These are phyloP conservation scores for Isurus oxyrinchus DNA, from an alignment of 2,113 vertebrate species.

Conservation along the genomic window DNA sequence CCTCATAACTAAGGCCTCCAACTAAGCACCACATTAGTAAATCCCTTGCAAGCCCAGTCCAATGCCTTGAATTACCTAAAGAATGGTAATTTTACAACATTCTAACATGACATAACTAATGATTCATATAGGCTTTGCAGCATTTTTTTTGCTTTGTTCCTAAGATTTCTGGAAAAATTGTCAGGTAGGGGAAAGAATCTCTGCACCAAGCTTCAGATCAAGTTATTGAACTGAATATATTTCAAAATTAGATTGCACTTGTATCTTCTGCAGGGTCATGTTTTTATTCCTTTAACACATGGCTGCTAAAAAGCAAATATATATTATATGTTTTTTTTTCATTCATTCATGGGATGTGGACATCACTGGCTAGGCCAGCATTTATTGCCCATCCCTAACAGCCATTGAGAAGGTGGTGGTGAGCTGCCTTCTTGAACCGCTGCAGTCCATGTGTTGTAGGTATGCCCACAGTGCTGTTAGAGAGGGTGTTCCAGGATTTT, in stretches of 20 bases:
- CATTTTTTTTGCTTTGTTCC: not conserved
- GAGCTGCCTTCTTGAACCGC: too few species aligned
- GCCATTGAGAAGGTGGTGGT: too few species aligned
- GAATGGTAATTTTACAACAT: not conserved
- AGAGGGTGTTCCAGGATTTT: too few species aligned
- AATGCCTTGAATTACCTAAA: not conserved
- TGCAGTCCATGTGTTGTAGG: too few species aligned
- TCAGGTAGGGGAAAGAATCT: not conserved
- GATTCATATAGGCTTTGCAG: not conserved
- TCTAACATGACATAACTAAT: not conserved
- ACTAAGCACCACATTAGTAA: not conserved
- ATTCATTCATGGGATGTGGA: too few species aligned
- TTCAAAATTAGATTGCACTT: not conserved
- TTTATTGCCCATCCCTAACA: too few species aligned
- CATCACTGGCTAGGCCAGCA: too few species aligned
- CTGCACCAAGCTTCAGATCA: not conserved
- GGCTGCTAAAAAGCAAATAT: not conserved
- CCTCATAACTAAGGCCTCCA: too few species aligned
- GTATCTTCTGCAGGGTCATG: not conserved
- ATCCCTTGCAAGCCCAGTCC: not conserved
- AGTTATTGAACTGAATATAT: not conserved
- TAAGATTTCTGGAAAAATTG: not conserved
- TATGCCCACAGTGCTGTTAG: too few species aligned
- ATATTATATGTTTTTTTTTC: not conserved
- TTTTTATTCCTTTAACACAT: not conserved